A percentile compares a stretch with the other conserved stretches of the same genome.
These are phyloP conservation scores for Gallinago solitaria DNA, from an alignment of 2,797 vertebrate species.

Conservation along the genomic window DNA sequence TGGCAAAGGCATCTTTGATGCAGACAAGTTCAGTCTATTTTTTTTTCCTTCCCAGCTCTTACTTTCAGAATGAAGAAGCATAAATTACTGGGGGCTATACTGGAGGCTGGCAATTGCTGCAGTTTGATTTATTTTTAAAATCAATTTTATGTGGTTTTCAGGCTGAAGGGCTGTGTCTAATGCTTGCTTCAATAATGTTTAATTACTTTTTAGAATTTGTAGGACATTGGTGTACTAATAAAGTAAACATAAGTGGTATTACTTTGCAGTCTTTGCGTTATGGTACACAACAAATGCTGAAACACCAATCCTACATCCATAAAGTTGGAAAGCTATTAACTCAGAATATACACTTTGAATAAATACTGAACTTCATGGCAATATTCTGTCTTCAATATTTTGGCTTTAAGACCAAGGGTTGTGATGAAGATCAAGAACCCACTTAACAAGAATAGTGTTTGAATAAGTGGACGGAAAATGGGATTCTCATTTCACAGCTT, in stretches of 20 bases:
- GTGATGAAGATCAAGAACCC: constrained; percentile 38
- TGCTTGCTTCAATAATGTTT: constrained; percentile 70
- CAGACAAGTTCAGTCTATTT: not conserved
- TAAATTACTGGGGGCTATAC: constrained; percentile 37
- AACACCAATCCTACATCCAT: constrained; percentile 76
- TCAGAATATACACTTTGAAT: constrained; percentile 85
- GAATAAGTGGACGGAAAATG: constrained; percentile 42
- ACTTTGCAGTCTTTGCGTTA: constrained; percentile 66
- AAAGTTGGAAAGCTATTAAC: constrained; percentile 70
- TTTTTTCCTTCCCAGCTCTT: not conserved
- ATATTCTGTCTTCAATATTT: constrained; percentile 41
- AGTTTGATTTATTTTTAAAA: constrained; percentile 74
- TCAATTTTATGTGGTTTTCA: constrained; percentile 74
- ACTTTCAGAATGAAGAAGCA: constrained; percentile 36
- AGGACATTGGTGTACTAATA: constrained; percentile 70
- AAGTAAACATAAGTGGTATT: constrained; percentile 74
- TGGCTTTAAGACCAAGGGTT: constrained; percentile 61
- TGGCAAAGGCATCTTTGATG: constrained; percentile 43
- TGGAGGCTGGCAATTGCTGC: constrained; percentile 50
- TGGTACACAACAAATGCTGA: constrained; percentile 75
- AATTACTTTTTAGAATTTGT: constrained; percentile 64
- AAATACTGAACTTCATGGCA: constrained; percentile 77
- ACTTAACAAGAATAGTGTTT: constrained; percentile 40
- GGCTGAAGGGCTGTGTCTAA: constrained; percentile 74
- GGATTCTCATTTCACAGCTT: constrained; percentile 69